These are phyloP conservation scores for Pampus argenteus DNA, from an alignment of 2,797 vertebrate species.

Conservation along the genomic window DNA sequence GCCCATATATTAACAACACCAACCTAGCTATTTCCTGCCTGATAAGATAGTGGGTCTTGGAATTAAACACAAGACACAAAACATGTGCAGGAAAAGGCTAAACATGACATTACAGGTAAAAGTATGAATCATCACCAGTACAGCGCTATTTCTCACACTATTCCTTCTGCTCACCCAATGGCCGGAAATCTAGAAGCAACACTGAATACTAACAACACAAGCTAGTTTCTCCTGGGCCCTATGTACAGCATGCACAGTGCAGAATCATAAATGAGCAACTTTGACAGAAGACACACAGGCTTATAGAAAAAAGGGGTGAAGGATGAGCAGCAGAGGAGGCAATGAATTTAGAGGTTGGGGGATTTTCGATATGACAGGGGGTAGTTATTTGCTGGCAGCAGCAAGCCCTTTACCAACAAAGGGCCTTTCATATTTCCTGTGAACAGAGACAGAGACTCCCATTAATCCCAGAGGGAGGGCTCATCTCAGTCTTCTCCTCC, in stretches of 20 bases:
- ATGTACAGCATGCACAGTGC: constrained; percentile 61
- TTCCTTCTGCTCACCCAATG: constrained; percentile 51
- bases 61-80: constrained; percentile 44
- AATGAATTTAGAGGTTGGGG: constrained; percentile 82
- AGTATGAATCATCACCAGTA: constrained; percentile 68
- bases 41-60: constrained; percentile 19
- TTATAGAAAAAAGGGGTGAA: constrained; percentile 69
- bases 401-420: constrained; percentile 83
- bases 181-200: constrained; percentile 62
- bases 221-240: constrained; percentile 71
- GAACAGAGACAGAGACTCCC: constrained; percentile 84
- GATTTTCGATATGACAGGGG: constrained; percentile 83
- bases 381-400: constrained; percentile 84
- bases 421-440: constrained; percentile 85
- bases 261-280: constrained; percentile 81
- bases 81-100: constrained; percentile 11
- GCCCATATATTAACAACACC: constrained; percentile 59
- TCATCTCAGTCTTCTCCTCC: constrained; percentile 80
- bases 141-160: constrained; percentile 45
- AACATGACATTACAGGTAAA: constrained; percentile 51
- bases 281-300: constrained; percentile 81
- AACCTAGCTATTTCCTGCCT: constrained; percentile 30
- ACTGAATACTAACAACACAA: constrained; percentile 78
- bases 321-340: constrained; percentile 80
- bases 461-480: constrained; percentile 83